Evolutionary conservation across 2,797 vertebrate species (phyloP).

Genomic region (Ceyx erithaca): DNA sequence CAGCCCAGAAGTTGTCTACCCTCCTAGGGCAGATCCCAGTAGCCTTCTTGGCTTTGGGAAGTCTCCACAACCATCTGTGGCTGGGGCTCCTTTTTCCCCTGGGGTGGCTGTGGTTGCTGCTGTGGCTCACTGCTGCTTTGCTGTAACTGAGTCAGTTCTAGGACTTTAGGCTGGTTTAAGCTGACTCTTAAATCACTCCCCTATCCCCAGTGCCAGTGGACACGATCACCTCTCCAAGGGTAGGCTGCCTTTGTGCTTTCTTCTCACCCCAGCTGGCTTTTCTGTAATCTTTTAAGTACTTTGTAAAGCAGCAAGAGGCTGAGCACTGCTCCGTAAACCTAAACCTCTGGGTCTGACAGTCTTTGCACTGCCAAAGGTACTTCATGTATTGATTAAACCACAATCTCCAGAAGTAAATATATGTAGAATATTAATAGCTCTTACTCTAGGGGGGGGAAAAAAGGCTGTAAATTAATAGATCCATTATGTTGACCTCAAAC

Average conservation of each 20-base stretch:
- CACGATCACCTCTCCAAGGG: background rate
- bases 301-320: constrained; percentile 35
- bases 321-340: background rate
- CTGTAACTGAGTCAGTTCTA: background rate
- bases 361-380: constrained; percentile 32
- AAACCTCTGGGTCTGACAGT: constrained; percentile 34
- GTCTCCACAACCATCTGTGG: accelerated
- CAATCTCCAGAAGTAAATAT: constrained; percentile 72
- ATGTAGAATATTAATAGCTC: constrained; percentile 68
- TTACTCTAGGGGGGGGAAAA: background rate
- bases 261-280: constrained; percentile 20
- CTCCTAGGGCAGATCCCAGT: background rate
- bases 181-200: background rate
- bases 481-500: constrained; percentile 63
- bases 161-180: background rate
- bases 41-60: background rate
- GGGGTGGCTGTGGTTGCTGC: background rate
- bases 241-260: background rate
- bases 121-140: background rate
- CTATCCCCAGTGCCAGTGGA: background rate
- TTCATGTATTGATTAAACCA: constrained; percentile 74
- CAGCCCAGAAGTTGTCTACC: background rate
- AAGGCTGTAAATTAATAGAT: constrained; percentile 72
- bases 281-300: constrained; percentile 52
- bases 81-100: background rate